Base-by-base conservation (phyloP, 1,140 invertebrate genomes). In the Drosophila equinoxialis region DNA sequence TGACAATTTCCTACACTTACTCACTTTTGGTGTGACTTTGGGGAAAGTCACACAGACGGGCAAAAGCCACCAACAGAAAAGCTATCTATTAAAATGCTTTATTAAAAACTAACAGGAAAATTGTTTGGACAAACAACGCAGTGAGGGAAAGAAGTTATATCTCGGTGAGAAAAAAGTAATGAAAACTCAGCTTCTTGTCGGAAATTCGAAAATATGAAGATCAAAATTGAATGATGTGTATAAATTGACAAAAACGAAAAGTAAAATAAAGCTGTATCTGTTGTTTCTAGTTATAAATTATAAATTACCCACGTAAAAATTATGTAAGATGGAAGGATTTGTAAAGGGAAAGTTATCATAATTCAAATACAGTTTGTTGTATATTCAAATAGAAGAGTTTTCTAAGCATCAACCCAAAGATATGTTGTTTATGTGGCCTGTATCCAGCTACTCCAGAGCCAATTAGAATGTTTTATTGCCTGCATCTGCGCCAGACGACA, bases 21-120 rank as follows among this genome's bases (percentile, higher is more conserved):
- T 69, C 71, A 81, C 68, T 65, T 87, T 89, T 86, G 83, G 76
- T 79, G 83, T 70, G 74, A 86, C 68, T 87, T 79, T 73, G 76
- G 83, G 68, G 84, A 87, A 87, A 87, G 84, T 89, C 80, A 37
- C 65, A 62, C 62, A 37, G 33, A 17, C 33, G 8, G 14, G 6
- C n/a, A 14, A 20, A 45, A 17, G 7, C 45, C 6, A 48, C 20
- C 20, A 45, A 17, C 45, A 35, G 8, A 68, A 71, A 74, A 68
- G 71, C 57, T 71, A 66, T 76, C 83, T 72, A 82, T 86, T 82
- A 77, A 72, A 74, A 74, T 60, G 17, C 62, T 68, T 77, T 72
- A 72, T 81, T 61, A 61, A 75, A 66, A 65, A 65, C 68, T 62
- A 78, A 78, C 67, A 68, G 72, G 76, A 68, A 78, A 78, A 78